Conservation (phyloP, 2,113 vertebrate genomes). For the Chiloscyllium plagiosum region DNA sequence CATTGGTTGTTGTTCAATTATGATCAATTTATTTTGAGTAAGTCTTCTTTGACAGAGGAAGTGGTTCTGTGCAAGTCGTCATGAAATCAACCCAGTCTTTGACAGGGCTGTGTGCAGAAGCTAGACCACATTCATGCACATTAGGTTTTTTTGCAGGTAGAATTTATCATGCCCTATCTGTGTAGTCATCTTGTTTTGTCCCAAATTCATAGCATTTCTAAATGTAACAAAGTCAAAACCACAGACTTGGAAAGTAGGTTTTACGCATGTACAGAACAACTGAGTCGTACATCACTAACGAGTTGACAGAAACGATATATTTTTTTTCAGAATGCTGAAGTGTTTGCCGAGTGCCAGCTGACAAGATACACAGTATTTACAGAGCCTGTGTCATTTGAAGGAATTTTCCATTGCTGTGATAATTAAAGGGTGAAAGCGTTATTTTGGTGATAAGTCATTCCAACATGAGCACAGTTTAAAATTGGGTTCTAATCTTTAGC, state of each 20-base stretch:
- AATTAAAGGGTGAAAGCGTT: neutral
- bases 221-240: neutral
- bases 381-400: neutral
- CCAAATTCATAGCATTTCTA: neutral
- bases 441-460: neutral
- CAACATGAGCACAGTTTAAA: neutral
- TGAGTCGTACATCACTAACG: neutral
- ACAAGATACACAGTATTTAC: neutral
- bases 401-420: neutral
- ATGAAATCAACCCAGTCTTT: constrained; percentile 6
- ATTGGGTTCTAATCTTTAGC: neutral
- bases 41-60: constrained; percentile 9
- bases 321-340: neutral
- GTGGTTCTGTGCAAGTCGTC: neutral
- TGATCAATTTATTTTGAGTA: neutral
- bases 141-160: neutral
- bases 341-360: neutral
- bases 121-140: neutral
- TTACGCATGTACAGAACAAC: neutral
- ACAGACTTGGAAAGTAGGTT: neutral
- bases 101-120: neutral
- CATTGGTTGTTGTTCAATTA: neutral
- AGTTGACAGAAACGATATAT: neutral
- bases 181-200: constrained; percentile 7
- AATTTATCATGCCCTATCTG: neutral